Conservation (phyloP, 2,888 invertebrate genomes). For the Linyphia triangularis region DNA sequence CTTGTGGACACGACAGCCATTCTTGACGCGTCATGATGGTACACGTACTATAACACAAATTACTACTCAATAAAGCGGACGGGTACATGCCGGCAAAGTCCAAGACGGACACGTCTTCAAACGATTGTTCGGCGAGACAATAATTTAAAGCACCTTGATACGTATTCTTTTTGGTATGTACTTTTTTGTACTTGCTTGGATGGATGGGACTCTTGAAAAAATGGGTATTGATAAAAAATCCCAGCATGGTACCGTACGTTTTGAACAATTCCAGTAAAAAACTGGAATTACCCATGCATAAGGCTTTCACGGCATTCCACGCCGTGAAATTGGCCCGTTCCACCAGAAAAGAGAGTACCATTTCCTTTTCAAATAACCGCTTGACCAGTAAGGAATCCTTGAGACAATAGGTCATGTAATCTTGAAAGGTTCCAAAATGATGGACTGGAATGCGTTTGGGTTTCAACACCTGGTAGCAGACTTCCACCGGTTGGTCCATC, state of each 20-base stretch:
- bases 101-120: conserved; percentile 17
- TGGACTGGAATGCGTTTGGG: neutral
- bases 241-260: conserved; percentile 20
- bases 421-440: conserved; percentile 40
- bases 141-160: conserved; percentile 55
- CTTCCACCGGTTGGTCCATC: neutral
- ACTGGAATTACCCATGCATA: conserved; percentile 1
- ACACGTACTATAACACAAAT: conserved; percentile 43
- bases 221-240: conserved; percentile 16
- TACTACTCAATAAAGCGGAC: conserved; percentile 10
- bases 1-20: neutral
- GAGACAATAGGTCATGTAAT: conserved; percentile 26
- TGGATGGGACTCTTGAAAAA: conserved; percentile 25
- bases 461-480: neutral
- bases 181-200: neutral
- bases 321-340: conserved; percentile 37
- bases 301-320: neutral
- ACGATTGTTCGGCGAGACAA: neutral
- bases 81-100: conserved; percentile 63
- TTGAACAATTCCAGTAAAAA: conserved; percentile 44
- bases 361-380: conserved; percentile 37
- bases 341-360: neutral
- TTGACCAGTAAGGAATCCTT: conserved; percentile 17
- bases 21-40: conserved; percentile 2
- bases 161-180: neutral